These are phyloP conservation scores for Lepus europaeus DNA, from an alignment of 2,113 vertebrate species.

Conservation along the genomic window DNA sequence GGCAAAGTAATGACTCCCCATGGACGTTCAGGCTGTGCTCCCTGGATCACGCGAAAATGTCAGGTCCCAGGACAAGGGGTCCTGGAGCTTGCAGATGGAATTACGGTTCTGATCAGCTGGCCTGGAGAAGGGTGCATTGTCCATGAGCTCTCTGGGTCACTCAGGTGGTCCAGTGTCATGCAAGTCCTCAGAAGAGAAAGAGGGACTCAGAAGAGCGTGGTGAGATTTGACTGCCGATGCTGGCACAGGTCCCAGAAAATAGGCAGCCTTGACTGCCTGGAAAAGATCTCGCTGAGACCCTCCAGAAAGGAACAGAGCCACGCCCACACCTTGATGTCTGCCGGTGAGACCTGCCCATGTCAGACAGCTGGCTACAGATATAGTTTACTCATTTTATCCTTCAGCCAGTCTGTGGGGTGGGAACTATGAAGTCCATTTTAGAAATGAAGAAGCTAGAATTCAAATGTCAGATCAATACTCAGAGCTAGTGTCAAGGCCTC, in stretches of 20 bases:
- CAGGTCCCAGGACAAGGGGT: not conserved
- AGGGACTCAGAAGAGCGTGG: not conserved
- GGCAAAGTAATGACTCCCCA: not conserved
- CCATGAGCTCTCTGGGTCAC: not conserved
- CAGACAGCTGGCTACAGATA: not conserved
- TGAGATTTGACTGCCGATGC: no score
- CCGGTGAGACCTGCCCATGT: not conserved
- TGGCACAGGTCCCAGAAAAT: no score
- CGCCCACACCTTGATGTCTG: not conserved
- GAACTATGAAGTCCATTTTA: not conserved
- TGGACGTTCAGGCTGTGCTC: not conserved
- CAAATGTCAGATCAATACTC: not conserved
- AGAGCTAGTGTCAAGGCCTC: not conserved
- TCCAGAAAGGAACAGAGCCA: not conserved
- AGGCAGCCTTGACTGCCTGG: not conserved
- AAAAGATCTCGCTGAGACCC: not conserved
- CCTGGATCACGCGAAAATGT: not conserved
- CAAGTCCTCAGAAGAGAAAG: not conserved
- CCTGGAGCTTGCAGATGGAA: not conserved
- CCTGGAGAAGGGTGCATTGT: not conserved
- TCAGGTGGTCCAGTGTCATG: not conserved
- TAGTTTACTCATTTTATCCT: not conserved
- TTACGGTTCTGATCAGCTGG: not conserved
- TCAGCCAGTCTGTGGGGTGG: not conserved
- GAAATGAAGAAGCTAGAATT: conserved; percentile 9